These are phyloP conservation scores for Platanista minor DNA, from an alignment of 2,113 vertebrate genomes.

Conservation along the genomic window DNA sequence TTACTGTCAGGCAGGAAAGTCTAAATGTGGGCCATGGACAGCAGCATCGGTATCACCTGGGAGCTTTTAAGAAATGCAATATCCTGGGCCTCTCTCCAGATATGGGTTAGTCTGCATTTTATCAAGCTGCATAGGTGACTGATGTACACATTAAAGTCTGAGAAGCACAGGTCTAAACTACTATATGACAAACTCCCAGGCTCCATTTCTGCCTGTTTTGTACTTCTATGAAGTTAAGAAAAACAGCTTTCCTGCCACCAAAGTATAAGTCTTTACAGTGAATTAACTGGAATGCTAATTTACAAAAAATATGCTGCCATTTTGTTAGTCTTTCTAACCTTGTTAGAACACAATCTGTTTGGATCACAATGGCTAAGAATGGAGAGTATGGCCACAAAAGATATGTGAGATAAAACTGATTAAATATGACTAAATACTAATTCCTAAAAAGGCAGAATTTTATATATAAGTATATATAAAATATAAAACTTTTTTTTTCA, in stretches of 20 bases:
- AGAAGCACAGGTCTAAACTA: neutral
- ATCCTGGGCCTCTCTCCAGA: neutral
- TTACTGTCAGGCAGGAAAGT: neutral
- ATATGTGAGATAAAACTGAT: conserved; percentile 51
- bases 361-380: neutral
- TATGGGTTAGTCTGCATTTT: neutral
- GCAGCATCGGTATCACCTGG: neutral
- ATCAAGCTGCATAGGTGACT: neutral
- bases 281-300: conserved; percentile 13
- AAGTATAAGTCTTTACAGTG: neutral
- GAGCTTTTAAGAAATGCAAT: neutral
- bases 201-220: neutral
- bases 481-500: neutral
- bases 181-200: neutral
- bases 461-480: neutral
- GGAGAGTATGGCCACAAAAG: conserved; percentile 3
- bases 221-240: neutral
- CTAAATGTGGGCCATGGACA: neutral
- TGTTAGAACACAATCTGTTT: conserved; percentile 72
- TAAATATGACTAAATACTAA: conserved; percentile 35
- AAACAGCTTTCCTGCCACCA: neutral
- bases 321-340: conserved; percentile 72
- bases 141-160: neutral
- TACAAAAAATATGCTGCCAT: conserved; percentile 59
- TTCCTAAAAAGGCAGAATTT: conserved; percentile 8